Base-by-base conservation (phyloP, 2,113 vertebrate species). In the Agelaius phoeniceus region DNA sequence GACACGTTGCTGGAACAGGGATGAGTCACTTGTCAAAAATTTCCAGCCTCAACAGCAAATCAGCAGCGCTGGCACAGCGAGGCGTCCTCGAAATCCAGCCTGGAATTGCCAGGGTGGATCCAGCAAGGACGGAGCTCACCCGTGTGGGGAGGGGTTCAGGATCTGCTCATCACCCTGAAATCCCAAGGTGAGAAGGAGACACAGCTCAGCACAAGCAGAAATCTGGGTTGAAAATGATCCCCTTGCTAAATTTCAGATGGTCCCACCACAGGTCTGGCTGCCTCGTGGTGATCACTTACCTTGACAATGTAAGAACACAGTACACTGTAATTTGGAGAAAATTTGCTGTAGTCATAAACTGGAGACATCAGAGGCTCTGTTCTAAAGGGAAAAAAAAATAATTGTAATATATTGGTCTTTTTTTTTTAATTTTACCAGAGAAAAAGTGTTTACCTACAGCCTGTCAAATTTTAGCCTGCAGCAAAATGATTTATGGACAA, bases 21-120 rank as follows among this genome's bases (percentile, higher is more conserved):
- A 67, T 97, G 96, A 97, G 92, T 95, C 95, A 97, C 69, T 88
- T 74, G 87, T 33, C 85, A 94, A 43, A 81, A 82, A 93, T 93
- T 86, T 91, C 81, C 90, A 79, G 30, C 93, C 83, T 69, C 81
- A 79, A 19, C 77, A 74, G 84, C 94, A n/a, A 71, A 92, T 91
- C 57, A 59, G 7, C 86, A 69, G 59, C 2, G 2, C 59, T 83
- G 93, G 82, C 77, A 57, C 57, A 10, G 43, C 0, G 7, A 88
- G 44, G 27, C n/a, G 7, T 22, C 46, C 71, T 73, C 7, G 1
- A 86, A 84, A 81, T 31, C 27, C 33, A 61, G 39, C 33, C 39
- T 24, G 41, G 66, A 72, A 72, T 3, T 26, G 72, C 6, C 33
- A 31, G 48, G 61, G 33, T 52, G 57, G 54, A 43, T 39, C 59